phyloP scores from a whole-genome alignment of 1,140 invertebrate genomes.

The Tenebrio molitor region DNA sequence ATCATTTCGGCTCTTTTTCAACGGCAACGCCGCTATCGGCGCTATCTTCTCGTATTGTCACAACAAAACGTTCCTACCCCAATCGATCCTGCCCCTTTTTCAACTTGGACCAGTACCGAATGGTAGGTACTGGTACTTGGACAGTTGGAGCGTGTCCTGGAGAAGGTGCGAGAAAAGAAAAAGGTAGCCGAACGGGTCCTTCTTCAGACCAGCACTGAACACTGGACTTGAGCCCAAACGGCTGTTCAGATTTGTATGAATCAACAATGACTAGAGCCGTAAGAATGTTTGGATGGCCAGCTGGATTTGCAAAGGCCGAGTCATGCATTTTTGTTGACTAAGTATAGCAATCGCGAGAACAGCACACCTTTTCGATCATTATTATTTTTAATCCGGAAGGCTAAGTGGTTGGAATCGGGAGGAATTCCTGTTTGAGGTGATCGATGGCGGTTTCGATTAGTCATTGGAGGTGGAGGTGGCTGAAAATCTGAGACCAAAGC shows the following conservation, averaged over 20 bases:
- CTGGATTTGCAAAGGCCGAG: neutral
- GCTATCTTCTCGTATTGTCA: neutral
- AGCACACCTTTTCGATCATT: conserved; percentile 13
- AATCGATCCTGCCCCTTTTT: too few relatives aligned
- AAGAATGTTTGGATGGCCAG: conserved; percentile 1
- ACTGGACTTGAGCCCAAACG: conserved; percentile 14
- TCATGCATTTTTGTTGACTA: neutral
- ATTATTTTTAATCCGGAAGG: conserved; percentile 19
- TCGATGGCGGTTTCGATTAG: conserved; percentile 30
- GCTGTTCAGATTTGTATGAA: neutral
- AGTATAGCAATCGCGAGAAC: neutral
- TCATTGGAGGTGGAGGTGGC: conserved; percentile 30
- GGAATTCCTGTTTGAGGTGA: conserved; percentile 30
- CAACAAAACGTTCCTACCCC: neutral
- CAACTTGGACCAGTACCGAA: too few relatives aligned
- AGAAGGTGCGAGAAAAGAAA: too few relatives aligned
- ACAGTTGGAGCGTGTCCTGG: too few relatives aligned
- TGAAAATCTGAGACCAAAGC: conserved; percentile 21
- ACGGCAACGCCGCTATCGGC: neutral
- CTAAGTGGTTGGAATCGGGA: too few relatives aligned
- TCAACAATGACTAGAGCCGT: conserved; percentile 23
- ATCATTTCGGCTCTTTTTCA: conserved; percentile 46
- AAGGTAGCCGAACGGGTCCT: too few relatives aligned
- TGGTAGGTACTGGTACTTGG: too few relatives aligned
- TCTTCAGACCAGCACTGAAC: too few relatives aligned